Evolutionary conservation across 2,888 invertebrate species (phyloP), one percentile per base, ranked within the genome.

Genomic region (Torymus texanus): DNA sequence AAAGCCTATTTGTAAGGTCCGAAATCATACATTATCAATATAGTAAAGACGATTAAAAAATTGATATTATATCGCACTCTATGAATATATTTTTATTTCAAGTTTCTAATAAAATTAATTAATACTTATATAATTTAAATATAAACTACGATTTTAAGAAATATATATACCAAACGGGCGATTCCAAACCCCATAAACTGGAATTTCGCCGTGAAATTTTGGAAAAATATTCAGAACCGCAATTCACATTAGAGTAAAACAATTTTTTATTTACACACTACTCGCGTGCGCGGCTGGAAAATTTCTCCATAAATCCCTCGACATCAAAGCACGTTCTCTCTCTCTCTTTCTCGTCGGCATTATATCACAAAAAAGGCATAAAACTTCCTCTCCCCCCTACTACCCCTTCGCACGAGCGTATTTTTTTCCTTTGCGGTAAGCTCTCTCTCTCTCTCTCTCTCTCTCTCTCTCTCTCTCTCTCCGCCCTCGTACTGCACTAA

Each of bases 361-460:
- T 66, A 74, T 59, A 74, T 65, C 66, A 51, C 73, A 55, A 74
- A 74, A 73, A 74, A 74, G 66, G 24, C 74, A 66, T 65, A 74
- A 74, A 74, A 65, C 66, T 74, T 58, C 29, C 62, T n/a, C 53
- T 10, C 18, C 51, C 16, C 16, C 13, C 8, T 51, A 13, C 51
- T 2, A 50, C 51, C 18, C 10, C 8, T n/a, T 1, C 71, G 5
- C 14, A 21, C 55, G 24, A 8, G 51, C 13, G 16, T 12, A 61
- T 29, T 14, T 18, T 53, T 18, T 61, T 68, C 18, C 59, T 58
- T 16, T 66, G 74, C 59, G 66, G 65, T 73, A 73, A 73, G 63
- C 66, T 66, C 41, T 41, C 41, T 41, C 41, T 41, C 41, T 41
- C 29, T 29, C 29, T 5, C 29, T 29, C 41, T 41, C 29, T 29